Base-by-base conservation (phyloP, 2,797 vertebrate species). In the Amphiprion clarkii region DNA sequence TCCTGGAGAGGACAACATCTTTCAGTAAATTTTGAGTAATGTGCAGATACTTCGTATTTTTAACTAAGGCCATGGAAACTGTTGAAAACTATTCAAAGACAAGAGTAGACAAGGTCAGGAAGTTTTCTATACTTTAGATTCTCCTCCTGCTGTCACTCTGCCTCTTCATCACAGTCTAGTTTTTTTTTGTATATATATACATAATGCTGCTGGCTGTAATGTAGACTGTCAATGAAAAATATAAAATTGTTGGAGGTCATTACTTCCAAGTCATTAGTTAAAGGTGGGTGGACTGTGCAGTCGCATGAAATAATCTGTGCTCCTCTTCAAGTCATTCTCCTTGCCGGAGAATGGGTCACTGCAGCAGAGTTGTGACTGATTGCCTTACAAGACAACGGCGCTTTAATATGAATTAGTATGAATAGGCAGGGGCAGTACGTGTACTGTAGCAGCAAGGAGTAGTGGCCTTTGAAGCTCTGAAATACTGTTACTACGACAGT, bases 251-350 rank as follows among this genome's bases (percentile, higher is more conserved):
- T 91, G 81, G 86, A 86, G 86, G 70, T 78, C 87, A 90, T 93
- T 91, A 88, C 83, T 91, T 94, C 78, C 76, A 81, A 85, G 78
- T 89, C 87, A 91, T 94, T 87, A 78, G 73, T 85, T 87, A 89
- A 85, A 92, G 88, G 71, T 87, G 88, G 86, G 87, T 77, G 85
- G 88, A 83, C 87, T 74, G 36, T 53, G 83, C 84, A 87, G 88
- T 92, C 87, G 91, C 78, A 70, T 82, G 83, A 85, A 93, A 91
- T 94, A 81, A 87, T 88, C 82, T 82, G 61, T 40, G 67, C 88
- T 85, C 80, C 88, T 91, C 81, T 85, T 92, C 57, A 82, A 81
- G 82, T 89, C 89, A 39, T 89, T 89, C 79, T 87, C 85, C 76
- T 79, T 84, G 82, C 74, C 21, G 42, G 59, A 68, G 79, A 90